Evolutionary conservation across 2,113 vertebrate species (phyloP), one percentile per base, ranked within the genome.

Genomic region (Solea solea): DNA sequence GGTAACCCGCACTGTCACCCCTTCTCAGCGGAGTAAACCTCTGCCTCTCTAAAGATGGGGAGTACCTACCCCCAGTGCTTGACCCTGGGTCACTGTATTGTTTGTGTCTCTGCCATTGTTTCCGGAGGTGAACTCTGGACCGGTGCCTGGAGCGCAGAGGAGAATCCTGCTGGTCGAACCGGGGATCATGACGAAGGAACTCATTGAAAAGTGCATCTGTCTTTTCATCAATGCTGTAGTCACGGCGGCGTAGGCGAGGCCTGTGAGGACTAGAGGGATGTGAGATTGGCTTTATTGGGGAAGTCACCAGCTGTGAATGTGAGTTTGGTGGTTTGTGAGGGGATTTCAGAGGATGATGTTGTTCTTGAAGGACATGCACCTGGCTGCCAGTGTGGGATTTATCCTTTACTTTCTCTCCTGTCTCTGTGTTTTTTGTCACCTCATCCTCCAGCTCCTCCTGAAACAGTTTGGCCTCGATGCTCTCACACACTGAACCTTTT

Each of bases 191-290:
- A 9, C 98, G 95, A 65, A 98, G 92, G 63, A 99, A 99, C 88
- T 97, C 96, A 6, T 97, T 96, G 91, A 99, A 99, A 2, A 99
- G 94, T 0, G 97, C 96, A 0, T 99, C 97, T 0, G 98, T 98
- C 87, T 97, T 98, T 87, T 99, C 97, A 0, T 99, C 98, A 1
- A 99, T 98, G 92, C 98, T 98, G 92, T 98, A 99, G 90, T 99
- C 98, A 28, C 97, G 94, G 25, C 93, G 93, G 0, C 93, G 92
- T 48, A 94, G 90, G n/a, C 84, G 87, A 2, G 88, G 69, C 48
- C 74, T 76, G 40, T 86, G 87, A 7, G 86, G 88, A 64, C 83
- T 78, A 1, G 83, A 57, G 15, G 86, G 73, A 11, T 78, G 81
- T 3, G 73, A 61, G 40, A 60, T 13, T 11, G 76, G 64, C 14